phyloP scores from a whole-genome alignment of 2,797 vertebrate genomes.

The Brachymystax lenok region DNA sequence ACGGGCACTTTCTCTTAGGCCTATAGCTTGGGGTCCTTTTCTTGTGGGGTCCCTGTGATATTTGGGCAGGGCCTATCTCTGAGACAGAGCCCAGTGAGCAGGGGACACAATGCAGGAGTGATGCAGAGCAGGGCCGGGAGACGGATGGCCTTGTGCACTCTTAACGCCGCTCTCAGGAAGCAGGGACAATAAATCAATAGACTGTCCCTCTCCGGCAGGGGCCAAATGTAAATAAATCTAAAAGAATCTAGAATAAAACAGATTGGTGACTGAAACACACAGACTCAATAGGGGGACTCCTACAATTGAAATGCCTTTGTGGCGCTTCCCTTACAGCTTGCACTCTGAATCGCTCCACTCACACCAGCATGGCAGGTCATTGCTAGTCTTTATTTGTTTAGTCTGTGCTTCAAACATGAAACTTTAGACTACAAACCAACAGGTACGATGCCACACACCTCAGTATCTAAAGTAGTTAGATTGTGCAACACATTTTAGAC shows the following conservation, averaged over 20 bases:
- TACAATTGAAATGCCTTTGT: constrained; percentile 63
- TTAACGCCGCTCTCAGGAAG: constrained; percentile 68
- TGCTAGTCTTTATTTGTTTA: neutral
- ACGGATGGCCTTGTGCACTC: constrained; percentile 51
- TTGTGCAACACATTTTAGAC: constrained; percentile 11
- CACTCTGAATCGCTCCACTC: constrained; percentile 47
- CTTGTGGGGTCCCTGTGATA: constrained; percentile 56
- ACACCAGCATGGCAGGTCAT: constrained; percentile 33
- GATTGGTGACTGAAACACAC: constrained; percentile 72
- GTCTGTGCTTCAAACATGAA: constrained; percentile 27
- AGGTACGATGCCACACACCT: constrained; percentile 35
- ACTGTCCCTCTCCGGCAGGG: constrained; percentile 73
- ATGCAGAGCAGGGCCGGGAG: constrained; percentile 44
- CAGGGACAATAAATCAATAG: constrained; percentile 75
- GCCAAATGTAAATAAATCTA: constrained; percentile 80
- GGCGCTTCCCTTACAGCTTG: constrained; percentile 47
- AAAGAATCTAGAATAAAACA: constrained; percentile 73
- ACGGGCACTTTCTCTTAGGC: constrained; percentile 42
- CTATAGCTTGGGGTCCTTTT: constrained; percentile 33
- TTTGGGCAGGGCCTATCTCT: constrained; percentile 50
- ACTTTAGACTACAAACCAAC: constrained; percentile 27
- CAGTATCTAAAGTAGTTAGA: neutral
- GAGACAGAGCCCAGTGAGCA: constrained; percentile 56
- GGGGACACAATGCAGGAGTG: constrained; percentile 55
- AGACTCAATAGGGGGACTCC: constrained; percentile 59